Percentiles rank a stretch among this genome's conserved stretches.
These are phyloP conservation scores for Microcebus murinus DNA, from an alignment of 2,113 vertebrate genomes.

Conservation along the genomic window DNA sequence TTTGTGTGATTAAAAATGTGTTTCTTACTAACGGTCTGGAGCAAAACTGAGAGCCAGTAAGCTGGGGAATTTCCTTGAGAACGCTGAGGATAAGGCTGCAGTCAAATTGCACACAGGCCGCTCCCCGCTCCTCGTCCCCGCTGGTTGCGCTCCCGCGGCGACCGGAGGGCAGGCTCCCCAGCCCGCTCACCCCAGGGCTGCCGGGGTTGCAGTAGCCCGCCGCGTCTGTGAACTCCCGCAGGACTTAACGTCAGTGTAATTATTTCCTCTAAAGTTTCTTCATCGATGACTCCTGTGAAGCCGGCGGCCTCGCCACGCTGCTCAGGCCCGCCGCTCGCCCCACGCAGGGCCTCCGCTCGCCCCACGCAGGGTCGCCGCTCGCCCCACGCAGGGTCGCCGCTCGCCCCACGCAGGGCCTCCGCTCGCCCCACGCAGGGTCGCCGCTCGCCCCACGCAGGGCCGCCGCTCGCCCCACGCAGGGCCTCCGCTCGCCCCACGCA, in stretches of 20 bases:
- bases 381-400: rapidly evolving
- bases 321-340: too few species aligned
- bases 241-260: not conserved
- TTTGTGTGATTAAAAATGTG: not conserved
- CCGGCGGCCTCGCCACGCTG: rapidly evolving
- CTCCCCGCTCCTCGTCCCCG: not conserved
- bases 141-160: not conserved
- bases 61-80: not conserved
- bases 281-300: not conserved
- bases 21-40: not conserved
- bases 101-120: not conserved
- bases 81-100: not conserved
- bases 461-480: too few species aligned
- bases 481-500: rapidly evolving
- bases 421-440: too few species aligned
- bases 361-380: too few species aligned
- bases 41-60: not conserved
- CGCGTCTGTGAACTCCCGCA: not conserved
- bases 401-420: not conserved
- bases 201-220: not conserved
- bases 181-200: not conserved
- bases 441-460: too few species aligned
- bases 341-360: too few species aligned
- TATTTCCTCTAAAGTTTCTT: not conserved
- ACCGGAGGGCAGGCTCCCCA: not conserved